phyloP scores from a whole-genome alignment of 2,888 invertebrate genomes.

The Calephelis perditalis region DNA sequence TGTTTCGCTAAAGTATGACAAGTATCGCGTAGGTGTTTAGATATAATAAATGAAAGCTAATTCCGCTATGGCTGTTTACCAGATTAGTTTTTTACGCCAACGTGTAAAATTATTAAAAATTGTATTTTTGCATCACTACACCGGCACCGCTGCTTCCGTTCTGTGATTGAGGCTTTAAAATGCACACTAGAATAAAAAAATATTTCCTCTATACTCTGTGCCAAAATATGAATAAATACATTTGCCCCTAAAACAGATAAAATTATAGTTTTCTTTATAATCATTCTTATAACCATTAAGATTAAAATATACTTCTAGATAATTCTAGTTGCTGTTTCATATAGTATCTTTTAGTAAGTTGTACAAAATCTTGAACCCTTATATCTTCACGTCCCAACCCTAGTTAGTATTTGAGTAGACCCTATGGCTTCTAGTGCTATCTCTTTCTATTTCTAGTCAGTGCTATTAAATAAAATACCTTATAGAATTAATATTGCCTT shows the following conservation, averaged over 20 bases:
- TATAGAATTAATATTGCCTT: slow-evolving; percentile 10
- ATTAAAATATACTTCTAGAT: slow-evolving; percentile 49
- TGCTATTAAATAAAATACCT: slow-evolving; percentile 19
- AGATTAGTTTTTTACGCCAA: slow-evolving; percentile 46
- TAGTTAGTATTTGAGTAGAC: slow-evolving; percentile 53
- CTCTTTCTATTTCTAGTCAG: slow-evolving; percentile 26
- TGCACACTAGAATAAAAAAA: slow-evolving; percentile 49
- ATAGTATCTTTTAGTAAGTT: slow-evolving; percentile 54
- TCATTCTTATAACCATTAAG: slow-evolving; percentile 32
- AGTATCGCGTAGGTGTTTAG: slow-evolving; percentile 46
- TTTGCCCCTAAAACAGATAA: slow-evolving; percentile 26
- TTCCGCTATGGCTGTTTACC: slow-evolving; percentile 40
- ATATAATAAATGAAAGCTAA: slow-evolving; percentile 39
- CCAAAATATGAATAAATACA: slow-evolving; percentile 51
- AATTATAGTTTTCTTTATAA: slow-evolving; percentile 26
- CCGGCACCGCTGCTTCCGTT: slow-evolving; percentile 67
- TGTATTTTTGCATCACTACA: slow-evolving; percentile 69
- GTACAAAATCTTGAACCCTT: slow-evolving; percentile 70
- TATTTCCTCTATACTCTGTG: slow-evolving; percentile 55
- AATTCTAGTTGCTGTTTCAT: slow-evolving; percentile 51
- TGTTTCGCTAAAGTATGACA: slow-evolving; percentile 60
- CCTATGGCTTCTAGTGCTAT: slow-evolving; percentile 37
- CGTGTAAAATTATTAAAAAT: slow-evolving; percentile 41
- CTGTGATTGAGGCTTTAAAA: slow-evolving; percentile 71
- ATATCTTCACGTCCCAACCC: slow-evolving; percentile 66